Base-by-base conservation (phyloP, 2,888 invertebrate species). In the Phrixothrix hirtus region DNA sequence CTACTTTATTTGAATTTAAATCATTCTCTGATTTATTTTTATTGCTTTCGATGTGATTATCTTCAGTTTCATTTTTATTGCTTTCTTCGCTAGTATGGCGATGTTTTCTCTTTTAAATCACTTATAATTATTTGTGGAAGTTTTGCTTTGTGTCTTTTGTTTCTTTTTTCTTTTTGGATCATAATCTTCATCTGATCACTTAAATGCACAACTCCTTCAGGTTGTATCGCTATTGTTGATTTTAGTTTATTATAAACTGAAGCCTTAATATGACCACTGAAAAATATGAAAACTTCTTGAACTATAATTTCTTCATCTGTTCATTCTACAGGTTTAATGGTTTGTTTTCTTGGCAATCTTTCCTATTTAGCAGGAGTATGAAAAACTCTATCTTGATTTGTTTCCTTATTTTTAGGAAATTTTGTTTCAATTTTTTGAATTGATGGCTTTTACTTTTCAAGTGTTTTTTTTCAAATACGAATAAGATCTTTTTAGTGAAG, bases 281-380 rank as follows among this genome's bases (percentile, higher is more conserved):
- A 70, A 21, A 69, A 70, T 5, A 75, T 70, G 41, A 73, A 68
- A 2, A 75, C 72, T 59, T 74, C 73, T 50, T 75, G 68, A 1
- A 75, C 72, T 3, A 75, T 71, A 34, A 76, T 75, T 57, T 76
- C 75, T 56, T 75, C 75, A 39, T 73, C 70, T 3, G 63, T 59
- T 10, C 72, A 67, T 39, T 68, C 60, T n/a, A 74, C 67, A 2
- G 75, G 74, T 59, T 70, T 72, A n/a, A 77, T 76, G 43, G 71
- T 65, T 59, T 77, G 77, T 56, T 77, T 77, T 15, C 77, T 65
- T 1, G 77, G 77, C 32, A 74, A 59, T 39, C 75, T 59, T 17
- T 66, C 63, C 47, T 70, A 66, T 16, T 73, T 59, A 9, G 72
- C 58, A 2, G 74, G 74, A 1, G 71, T 73, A 31, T 71, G 65